phyloP scores from a whole-genome alignment of 23 tunicate genomes.

The Phallusia fumigata region DNA sequence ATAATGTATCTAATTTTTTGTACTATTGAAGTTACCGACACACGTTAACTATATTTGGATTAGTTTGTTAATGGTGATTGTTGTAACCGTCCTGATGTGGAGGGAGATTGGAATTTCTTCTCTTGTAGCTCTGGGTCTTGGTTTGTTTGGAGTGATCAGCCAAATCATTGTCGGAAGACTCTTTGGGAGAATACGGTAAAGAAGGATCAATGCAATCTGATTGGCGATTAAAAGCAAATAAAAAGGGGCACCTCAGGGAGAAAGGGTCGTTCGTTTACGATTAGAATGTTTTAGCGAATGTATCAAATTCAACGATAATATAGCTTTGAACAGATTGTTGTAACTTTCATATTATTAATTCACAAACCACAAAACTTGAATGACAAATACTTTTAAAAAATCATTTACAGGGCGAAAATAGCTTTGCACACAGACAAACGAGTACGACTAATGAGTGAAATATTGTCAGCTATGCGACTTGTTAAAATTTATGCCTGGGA shows the following conservation, averaged over 20 bases:
- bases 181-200: constrained; percentile 70
- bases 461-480: not conserved
- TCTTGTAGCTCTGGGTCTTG: constrained; percentile 39
- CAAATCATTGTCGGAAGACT: constrained; percentile 56
- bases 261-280: no score
- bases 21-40: not conserved
- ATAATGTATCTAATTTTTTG: not conserved
- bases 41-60: constrained; percentile 57
- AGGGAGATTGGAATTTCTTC: constrained; percentile 37
- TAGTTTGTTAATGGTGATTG: constrained; percentile 31
- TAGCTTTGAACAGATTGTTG: no score
- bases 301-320: no score
- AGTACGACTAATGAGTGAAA: not conserved
- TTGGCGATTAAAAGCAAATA: no score
- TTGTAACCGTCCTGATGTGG: constrained; percentile 43
- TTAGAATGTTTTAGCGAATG: no score
- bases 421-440: not conserved
- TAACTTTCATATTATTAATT: no score
- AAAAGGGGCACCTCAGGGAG: no score
- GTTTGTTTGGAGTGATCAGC: constrained; percentile 29
- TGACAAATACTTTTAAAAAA: no score
- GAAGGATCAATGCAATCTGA: not conserved
- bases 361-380: no score
- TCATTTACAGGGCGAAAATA: constrained; percentile 19
- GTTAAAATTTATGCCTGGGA: not conserved